Percentiles rank a stretch among this genome's conserved stretches.
Conservation (phyloP, 2,888 invertebrate genomes). For the Scrobipalpa costella region DNA sequence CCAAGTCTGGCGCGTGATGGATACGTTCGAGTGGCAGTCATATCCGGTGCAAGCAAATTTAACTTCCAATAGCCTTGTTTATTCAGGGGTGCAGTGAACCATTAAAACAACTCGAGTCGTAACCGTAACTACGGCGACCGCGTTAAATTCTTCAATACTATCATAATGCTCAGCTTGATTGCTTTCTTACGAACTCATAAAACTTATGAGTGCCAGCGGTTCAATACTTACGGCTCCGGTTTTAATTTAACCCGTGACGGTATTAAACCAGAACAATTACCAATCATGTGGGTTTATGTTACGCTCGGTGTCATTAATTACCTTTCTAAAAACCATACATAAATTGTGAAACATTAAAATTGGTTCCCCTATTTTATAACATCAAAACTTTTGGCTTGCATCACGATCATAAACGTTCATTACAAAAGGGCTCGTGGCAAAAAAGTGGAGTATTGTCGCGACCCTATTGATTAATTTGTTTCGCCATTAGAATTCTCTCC, state of each 20-base stretch:
- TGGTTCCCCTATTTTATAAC: slow-evolving; percentile 43
- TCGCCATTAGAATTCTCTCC: slow-evolving; percentile 72
- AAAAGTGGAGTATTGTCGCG: slow-evolving; percentile 58
- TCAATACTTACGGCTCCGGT: slow-evolving; percentile 62
- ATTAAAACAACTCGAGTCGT: slow-evolving; percentile 71
- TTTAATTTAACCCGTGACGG: slow-evolving; percentile 62
- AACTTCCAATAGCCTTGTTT: slow-evolving; percentile 75
- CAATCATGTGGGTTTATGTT: slow-evolving; percentile 41
- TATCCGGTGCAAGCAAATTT: slow-evolving; percentile 79
- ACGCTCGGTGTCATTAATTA: slow-evolving; percentile 33
- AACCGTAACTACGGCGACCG: slow-evolving; percentile 72
- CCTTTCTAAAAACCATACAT: slow-evolving; percentile 25
- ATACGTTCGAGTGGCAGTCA: slow-evolving; percentile 73
- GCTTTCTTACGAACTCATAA: slow-evolving; percentile 76
- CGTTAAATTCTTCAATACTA: slow-evolving; percentile 78
- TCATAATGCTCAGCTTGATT: slow-evolving; percentile 76
- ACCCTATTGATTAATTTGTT: slow-evolving; percentile 75
- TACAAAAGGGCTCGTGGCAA: slow-evolving; percentile 52
- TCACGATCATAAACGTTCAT: slow-evolving; percentile 49
- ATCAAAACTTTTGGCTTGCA: slow-evolving; percentile 41
- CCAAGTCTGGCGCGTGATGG: slow-evolving; percentile 62
- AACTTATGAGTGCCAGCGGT: slow-evolving; percentile 67
- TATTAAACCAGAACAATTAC: slow-evolving; percentile 62
- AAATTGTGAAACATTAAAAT: slow-evolving; percentile 35
- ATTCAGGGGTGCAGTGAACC: slow-evolving; percentile 79